Percentiles rank a stretch among this genome's conserved stretches.
These are phyloP conservation scores for Diorhabda sublineata DNA, from an alignment of 1,140 invertebrate genomes.

Conservation along the genomic window DNA sequence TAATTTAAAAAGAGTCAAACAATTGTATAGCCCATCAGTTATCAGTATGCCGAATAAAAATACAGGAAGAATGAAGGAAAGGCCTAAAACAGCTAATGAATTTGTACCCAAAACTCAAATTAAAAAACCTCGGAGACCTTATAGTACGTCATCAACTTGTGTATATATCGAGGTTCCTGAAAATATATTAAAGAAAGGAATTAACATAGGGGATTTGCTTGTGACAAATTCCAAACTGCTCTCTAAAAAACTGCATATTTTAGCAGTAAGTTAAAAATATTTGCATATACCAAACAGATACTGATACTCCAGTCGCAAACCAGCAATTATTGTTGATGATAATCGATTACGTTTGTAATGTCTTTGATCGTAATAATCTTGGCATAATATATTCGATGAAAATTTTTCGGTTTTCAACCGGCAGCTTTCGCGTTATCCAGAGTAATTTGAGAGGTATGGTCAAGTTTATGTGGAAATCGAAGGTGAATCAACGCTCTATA, in stretches of 20 bases:
- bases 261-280: constrained; percentile 20
- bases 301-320: too few species aligned
- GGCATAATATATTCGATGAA: too few species aligned
- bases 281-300: too few species aligned
- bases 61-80: constrained; percentile 22
- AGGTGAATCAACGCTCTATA: too few species aligned
- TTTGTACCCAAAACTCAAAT: constrained; percentile 25
- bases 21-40: constrained; percentile 11
- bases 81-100: constrained; percentile 38
- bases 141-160: constrained; percentile 25
- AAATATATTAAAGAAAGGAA: constrained; percentile 33
- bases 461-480: too few species aligned
- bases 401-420: too few species aligned
- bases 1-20: constrained; percentile 6
- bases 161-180: constrained; percentile 39
- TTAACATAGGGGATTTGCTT: constrained; percentile 36
- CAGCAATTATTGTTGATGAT: too few species aligned
- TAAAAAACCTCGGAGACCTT: constrained; percentile 24
- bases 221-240: constrained; percentile 31
- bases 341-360: too few species aligned
- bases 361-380: too few species aligned
- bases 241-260: constrained; percentile 35
- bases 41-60: constrained; percentile 13
- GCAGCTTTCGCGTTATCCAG: too few species aligned
- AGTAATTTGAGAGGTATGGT: too few species aligned